Evolutionary conservation across 2,113 vertebrate genomes (phyloP), one percentile per base, ranked within the genome.

Genomic region (Psilopsiagon aymara): DNA sequence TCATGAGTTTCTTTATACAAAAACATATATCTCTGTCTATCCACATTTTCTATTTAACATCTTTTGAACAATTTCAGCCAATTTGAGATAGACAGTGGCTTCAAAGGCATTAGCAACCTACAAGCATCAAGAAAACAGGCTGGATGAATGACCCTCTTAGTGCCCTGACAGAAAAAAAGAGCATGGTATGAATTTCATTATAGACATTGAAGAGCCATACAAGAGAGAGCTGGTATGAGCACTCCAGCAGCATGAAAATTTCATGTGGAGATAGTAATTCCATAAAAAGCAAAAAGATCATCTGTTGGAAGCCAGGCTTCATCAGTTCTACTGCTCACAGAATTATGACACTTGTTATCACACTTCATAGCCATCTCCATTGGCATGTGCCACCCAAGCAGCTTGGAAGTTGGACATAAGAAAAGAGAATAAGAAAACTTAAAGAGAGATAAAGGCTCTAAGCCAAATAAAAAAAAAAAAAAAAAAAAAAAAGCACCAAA

Each of bases 131-230:
- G 27, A 79, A 95, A 82, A 84, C 21, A 82, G 13, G 11, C 17
- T 87, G 44, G 39, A 90, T 92, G 49, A 93, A 94, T 71, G 73
- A 86, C 41, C 37, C 49, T 88, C 55, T 90, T 93, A 82, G 57
- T 85, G 59, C 52, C 82, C 67, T 77, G 49, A 46, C 25, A 80
- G 33, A 44, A 31, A 60, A 88, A 88, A 83, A 80, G 31, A 53
- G 17, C 10, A 37, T 31, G 71, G 52, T 37, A 82, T 62, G 44
- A 85, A 80, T 95, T 92, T 88, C 86, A 82, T 73, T 82, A 62
- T 14, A 73, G 70, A 73, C 44, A 52, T 20, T 93, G 87, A 87
- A 76, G 23, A 79, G 20, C 5, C 29, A 17, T 47, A 16, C 44
- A 71, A 87, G 23, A 75, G 46, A 63, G 47, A 76, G 12, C 3